Evolutionary conservation across 2,797 vertebrate species (phyloP).

Genomic region (Alosa sapidissima): DNA sequence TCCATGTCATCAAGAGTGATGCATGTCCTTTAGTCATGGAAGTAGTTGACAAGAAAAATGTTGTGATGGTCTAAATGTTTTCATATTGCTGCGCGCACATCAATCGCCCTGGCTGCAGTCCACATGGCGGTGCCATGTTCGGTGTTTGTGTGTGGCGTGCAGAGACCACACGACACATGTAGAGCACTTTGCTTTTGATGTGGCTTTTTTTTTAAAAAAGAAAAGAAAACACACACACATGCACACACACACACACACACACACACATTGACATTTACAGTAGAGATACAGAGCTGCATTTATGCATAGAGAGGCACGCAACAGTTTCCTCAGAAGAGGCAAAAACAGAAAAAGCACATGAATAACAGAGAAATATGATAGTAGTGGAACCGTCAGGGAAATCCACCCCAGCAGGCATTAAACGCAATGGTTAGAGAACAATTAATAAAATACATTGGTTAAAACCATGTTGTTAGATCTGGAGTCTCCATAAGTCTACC

Average conservation of each 20-base stretch:
- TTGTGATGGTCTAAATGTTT: constrained; percentile 31
- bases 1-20: constrained; percentile 12
- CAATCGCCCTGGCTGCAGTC: neutral
- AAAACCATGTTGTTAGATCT: constrained; percentile 45
- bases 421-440: constrained; percentile 44
- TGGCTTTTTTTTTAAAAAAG: neutral
- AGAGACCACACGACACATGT: neutral
- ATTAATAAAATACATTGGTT: constrained; percentile 54
- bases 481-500: constrained; percentile 48
- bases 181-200: neutral
- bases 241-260: neutral
- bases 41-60: constrained; percentile 21
- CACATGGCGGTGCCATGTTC: neutral
- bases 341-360: neutral
- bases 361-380: neutral
- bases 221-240: too few relatives aligned
- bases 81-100: constrained; percentile 22
- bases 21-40: constrained; percentile 22
- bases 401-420: neutral
- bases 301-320: neutral
- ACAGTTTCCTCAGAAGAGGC: neutral
- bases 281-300: neutral
- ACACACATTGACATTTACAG: neutral
- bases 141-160: neutral
- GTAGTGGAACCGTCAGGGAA: neutral